Conservation (phyloP, 2,113 vertebrate genomes). For the Willisornis vidua region DNA sequence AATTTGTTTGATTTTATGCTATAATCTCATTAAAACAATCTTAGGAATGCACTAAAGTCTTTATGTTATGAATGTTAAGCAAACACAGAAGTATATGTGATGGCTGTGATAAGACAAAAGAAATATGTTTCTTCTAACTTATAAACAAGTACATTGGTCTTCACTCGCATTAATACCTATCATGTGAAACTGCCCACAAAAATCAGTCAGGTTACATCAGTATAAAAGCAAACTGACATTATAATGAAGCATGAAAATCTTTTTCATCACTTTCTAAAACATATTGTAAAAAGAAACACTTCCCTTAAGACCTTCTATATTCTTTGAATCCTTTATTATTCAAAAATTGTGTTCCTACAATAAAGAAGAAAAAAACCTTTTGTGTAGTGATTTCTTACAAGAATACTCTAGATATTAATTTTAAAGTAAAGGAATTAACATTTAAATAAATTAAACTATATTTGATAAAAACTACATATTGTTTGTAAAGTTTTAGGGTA, state of each 20-base stretch:
- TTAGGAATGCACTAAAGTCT: neutral
- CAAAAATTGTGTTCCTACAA: neutral
- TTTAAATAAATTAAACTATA: neutral
- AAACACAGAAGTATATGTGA: neutral
- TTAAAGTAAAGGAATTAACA: neutral
- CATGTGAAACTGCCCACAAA: neutral
- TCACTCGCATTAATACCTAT: neutral
- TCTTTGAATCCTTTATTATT: neutral
- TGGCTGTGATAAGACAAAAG: neutral
- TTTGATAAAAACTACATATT: neutral
- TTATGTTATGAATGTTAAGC: neutral
- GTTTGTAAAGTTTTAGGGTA: neutral
- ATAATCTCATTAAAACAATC: neutral
- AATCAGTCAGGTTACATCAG: neutral
- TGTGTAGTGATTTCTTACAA: neutral
- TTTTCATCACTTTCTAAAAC: neutral
- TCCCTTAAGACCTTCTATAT: neutral
- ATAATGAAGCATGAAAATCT: neutral
- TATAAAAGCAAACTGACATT: neutral
- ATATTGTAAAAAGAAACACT: neutral
- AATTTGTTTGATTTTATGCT: neutral
- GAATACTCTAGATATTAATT: neutral
- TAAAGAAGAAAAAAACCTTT: neutral
- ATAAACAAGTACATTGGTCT: neutral
- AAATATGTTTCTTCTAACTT: neutral